Base-by-base conservation (phyloP, 1,140 invertebrate genomes). In the Listronotus oregonensis region DNA sequence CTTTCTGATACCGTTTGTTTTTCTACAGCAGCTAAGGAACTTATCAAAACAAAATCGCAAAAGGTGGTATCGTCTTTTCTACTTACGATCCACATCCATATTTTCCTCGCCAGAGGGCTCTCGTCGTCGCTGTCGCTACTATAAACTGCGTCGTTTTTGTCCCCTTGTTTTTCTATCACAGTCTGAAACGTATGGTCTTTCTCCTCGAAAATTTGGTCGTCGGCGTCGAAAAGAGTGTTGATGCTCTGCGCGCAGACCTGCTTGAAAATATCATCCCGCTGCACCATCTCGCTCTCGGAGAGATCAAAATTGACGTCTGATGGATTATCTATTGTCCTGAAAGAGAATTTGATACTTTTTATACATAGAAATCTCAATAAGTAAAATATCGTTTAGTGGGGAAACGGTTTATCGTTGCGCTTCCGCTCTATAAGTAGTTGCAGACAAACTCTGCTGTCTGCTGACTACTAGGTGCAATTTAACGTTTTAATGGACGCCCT, bases 211-310 rank as follows among this genome's bases (percentile, higher is more conserved):
- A 83, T 82, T 60, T 83, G 80, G 73, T 84, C 82, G 57, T 85
- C 83, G 57, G 83, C 74, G 66, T 81, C 80, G 62, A 83, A 82
- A 67, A 84, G 80, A n/a, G 82, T 77, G 49, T 78, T 79, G 17
- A 79, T 74, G 57, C 73, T 78, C 51, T 77, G 75, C 55, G 82
- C 80, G 73, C 84, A 86, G 6, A 82, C 79, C 71, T 85, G 83
- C 64, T 85, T 82, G 77, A 86, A 86, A 60, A 85, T 72, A 63
- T 84, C 81, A 14, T 80, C 76, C 67, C 79, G 80, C 47, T 80
- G 70, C 46, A 80, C 76, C 65, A 80, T 64, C 67, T 84, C 82
- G 43, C 66, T 69, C 31, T 80, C 80, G 58, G 74, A 80, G 32
- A 84, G 71, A 69, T 81, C 80, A 68, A 85, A 84, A 63, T 82